Evolutionary conservation across 2,113 vertebrate species (phyloP).

Genomic region (Epinephelus lanceolatus): DNA sequence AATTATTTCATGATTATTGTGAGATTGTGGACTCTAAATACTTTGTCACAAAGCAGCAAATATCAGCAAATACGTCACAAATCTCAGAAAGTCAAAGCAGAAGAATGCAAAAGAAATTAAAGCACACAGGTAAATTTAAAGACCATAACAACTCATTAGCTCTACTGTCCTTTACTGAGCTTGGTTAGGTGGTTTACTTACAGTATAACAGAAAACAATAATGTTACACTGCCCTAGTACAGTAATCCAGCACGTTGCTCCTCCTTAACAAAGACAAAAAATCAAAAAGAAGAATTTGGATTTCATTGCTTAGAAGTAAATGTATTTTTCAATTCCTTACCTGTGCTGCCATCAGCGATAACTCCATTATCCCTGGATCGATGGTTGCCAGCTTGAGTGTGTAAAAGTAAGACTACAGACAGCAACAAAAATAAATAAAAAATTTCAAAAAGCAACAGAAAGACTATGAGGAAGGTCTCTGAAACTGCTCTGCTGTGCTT

Average conservation of each 20-base stretch:
- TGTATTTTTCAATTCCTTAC: slow-evolving; percentile 51
- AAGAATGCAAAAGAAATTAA: background rate
- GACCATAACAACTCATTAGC: background rate
- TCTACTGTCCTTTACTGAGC: background rate
- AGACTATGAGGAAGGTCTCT: background rate
- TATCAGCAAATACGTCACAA: background rate
- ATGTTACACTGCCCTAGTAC: background rate
- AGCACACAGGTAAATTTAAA: background rate
- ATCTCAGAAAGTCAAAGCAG: background rate
- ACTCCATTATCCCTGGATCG: slow-evolving; percentile 70
- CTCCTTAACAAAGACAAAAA: background rate
- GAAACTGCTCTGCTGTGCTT: slow-evolving; percentile 30
- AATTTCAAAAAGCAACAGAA: background rate
- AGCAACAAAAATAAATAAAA: background rate
- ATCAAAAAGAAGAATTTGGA: no score
- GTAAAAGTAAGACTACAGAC: background rate
- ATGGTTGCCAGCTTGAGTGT: slow-evolving; percentile 29
- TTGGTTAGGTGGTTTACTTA: background rate
- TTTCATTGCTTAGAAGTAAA: background rate
- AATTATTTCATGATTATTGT: background rate
- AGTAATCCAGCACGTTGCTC: background rate
- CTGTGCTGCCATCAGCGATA: slow-evolving; percentile 76
- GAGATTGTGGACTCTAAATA: background rate
- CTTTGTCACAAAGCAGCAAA: background rate
- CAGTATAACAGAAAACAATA: background rate